These are phyloP conservation scores for Periparus ater DNA, from an alignment of 2,797 vertebrate genomes.

Conservation along the genomic window DNA sequence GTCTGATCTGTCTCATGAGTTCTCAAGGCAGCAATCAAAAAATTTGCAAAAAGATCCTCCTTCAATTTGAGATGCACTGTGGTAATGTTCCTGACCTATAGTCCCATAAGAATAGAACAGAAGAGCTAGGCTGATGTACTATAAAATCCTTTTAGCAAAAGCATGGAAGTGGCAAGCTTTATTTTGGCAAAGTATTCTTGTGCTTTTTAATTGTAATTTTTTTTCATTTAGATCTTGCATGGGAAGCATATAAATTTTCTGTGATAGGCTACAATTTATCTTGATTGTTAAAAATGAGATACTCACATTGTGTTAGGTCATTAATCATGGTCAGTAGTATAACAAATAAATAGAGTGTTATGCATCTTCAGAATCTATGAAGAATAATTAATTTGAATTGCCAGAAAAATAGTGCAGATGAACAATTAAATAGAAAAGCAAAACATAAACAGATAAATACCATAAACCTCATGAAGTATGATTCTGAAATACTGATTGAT, in stretches of 20 bases:
- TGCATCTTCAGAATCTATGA: conserved; percentile 34
- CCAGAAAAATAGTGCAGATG: conserved; percentile 25
- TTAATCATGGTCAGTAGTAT: conserved; percentile 63
- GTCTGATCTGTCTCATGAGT: neutral
- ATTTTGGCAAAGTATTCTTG: neutral
- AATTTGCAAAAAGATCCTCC: neutral
- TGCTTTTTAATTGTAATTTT: conserved; percentile 49
- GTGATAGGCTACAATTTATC: conserved; percentile 57
- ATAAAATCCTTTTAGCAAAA: neutral
- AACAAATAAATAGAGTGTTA: conserved; percentile 55
- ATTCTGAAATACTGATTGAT: neutral
- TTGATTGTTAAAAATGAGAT: conserved; percentile 57
- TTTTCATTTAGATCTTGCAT: conserved; percentile 49
- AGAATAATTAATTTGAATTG: conserved; percentile 55
- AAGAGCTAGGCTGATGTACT: neutral
- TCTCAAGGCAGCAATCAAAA: neutral
- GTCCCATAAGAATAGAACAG: neutral
- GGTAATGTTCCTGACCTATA: neutral
- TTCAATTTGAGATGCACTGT: neutral
- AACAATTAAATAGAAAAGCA: conserved; percentile 6
- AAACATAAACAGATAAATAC: conserved; percentile 11
- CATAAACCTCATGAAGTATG: neutral
- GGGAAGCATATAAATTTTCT: conserved; percentile 58
- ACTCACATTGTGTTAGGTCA: conserved; percentile 29
- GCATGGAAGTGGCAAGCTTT: neutral